Base-by-base conservation (phyloP, 1,140 invertebrate genomes). In the Drosophila seguyi region DNA sequence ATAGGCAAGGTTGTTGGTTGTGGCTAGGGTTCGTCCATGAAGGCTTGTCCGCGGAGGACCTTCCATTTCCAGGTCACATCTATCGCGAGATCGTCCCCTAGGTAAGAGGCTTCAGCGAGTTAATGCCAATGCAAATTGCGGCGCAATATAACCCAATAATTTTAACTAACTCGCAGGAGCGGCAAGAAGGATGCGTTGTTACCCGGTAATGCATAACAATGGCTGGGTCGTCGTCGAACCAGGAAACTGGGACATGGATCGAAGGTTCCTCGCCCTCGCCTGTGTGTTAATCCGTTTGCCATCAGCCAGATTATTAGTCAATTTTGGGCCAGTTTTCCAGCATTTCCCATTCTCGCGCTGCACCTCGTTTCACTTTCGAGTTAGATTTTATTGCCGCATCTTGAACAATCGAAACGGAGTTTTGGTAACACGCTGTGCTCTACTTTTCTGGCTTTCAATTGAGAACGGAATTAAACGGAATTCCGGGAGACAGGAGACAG, bases 81-180 rank as follows among this genome's bases (percentile, higher is more conserved):
- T 13, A 27, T 1, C 45, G 25, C 45, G 25, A 13, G 45, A 11
- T 6, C 10, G 16, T 25, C 1, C 25, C 25, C 1, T 18, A 50
- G 48, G 48, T 50, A 50, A n/a, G n/a, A n/a, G 27, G 62, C 67
- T 48, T 45, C 48, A 44, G 68, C 85, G 86, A 90, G 85, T 90
- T 90, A 91, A 90, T 91, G 86, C 86, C 84, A 87, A 90, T 91
- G 86, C 86, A 90, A 90, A 90, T 90, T 87, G 87, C 67, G 77
- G 82, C 87, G 86, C 86, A 90, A 90, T 90, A 90, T 90, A 90
- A 90, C 86, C 86, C 86, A 90, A 90, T 90, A 87, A 90, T 90
- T 90, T 90, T 36, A 90, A 90, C 81, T 85, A 90, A 73, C 77
- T 81, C 66, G 80, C 84, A 67, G 47, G n/a, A 53, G 58, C 58